Percentiles rank a stretch among this genome's conserved stretches.
phyloP scores from a whole-genome alignment of 2,888 invertebrate genomes.

The Leptopterna dolabrata region DNA sequence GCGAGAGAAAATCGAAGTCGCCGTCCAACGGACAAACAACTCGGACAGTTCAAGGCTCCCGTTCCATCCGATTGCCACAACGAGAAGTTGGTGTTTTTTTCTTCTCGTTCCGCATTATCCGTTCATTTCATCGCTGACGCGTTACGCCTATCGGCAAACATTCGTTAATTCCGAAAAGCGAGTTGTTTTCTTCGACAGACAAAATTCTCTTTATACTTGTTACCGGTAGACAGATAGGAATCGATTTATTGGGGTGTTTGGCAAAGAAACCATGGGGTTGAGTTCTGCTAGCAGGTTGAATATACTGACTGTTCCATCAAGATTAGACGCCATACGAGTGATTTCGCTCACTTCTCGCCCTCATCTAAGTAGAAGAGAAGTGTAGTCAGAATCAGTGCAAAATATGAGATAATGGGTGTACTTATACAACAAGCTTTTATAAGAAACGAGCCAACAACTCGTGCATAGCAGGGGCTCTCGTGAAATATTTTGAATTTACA shows the following conservation, averaged over 20 bases:
- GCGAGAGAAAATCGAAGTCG: background rate
- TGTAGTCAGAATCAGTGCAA: too few species aligned
- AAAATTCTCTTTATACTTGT: background rate
- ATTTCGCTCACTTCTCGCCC: too few species aligned
- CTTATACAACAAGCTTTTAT: too few species aligned
- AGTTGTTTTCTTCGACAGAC: background rate
- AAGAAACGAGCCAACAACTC: too few species aligned
- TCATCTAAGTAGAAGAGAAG: too few species aligned
- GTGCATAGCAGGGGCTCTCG: too few species aligned
- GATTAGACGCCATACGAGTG: too few species aligned
- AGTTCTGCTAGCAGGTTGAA: too few species aligned
- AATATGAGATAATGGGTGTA: too few species aligned
- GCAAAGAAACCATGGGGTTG: background rate
- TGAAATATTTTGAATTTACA: too few species aligned
- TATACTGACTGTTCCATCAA: background rate
- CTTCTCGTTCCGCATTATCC: background rate
- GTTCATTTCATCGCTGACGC: background rate
- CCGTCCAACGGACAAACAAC: background rate
- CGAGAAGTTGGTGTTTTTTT: background rate
- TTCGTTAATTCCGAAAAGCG: background rate
- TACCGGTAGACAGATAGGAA: background rate
- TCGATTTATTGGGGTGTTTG: background rate
- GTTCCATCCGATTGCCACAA: background rate
- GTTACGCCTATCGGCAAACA: constrained; percentile 2
- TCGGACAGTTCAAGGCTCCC: constrained; percentile 7